Percentiles rank a stretch among this genome's conserved stretches.
phyloP scores from a whole-genome alignment of 2,797 vertebrate species.

The Lepilemur ruficaudatus region DNA sequence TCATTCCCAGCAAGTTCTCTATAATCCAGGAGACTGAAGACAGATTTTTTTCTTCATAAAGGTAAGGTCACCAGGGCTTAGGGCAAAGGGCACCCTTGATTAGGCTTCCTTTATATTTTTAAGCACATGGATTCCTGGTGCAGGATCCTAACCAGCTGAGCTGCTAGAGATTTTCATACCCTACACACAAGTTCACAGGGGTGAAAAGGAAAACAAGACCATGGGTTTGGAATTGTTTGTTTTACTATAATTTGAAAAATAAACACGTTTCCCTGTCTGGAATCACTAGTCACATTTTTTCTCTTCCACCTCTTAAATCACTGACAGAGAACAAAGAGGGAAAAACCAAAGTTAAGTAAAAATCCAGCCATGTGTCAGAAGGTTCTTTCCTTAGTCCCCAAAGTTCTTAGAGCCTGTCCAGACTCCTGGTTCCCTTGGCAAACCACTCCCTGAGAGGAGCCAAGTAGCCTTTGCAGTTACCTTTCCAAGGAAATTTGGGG shows the following conservation, averaged over 20 bases:
- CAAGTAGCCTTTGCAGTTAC: slow-evolving; percentile 33
- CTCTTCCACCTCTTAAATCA: slow-evolving; percentile 46
- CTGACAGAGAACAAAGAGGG: not conserved
- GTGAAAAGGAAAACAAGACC: slow-evolving; percentile 26
- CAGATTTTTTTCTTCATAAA: not conserved
- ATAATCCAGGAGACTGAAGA: not conserved
- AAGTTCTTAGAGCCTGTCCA: slow-evolving; percentile 45
- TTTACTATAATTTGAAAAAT: slow-evolving; percentile 58
- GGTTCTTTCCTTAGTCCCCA: not conserved
- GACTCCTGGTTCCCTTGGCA: slow-evolving; percentile 25
- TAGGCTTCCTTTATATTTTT: not conserved
- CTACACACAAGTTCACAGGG: not conserved
- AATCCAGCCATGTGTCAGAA: slow-evolving; percentile 16
- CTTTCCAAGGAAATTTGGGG: slow-evolving; percentile 46
- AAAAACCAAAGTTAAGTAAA: slow-evolving; percentile 24
- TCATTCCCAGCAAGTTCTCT: not conserved
- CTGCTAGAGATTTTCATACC: not conserved
- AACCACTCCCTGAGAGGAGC: slow-evolving; percentile 2
- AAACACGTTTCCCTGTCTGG: slow-evolving; percentile 43
- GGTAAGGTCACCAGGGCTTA: not conserved
- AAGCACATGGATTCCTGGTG: not conserved
- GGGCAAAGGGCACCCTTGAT: not conserved
- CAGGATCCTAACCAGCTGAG: not conserved
- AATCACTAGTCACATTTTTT: not conserved
- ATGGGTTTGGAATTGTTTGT: slow-evolving; percentile 21